Base-by-base conservation (phyloP, 1,140 invertebrate genomes). In the Araneus ventricosus region DNA sequence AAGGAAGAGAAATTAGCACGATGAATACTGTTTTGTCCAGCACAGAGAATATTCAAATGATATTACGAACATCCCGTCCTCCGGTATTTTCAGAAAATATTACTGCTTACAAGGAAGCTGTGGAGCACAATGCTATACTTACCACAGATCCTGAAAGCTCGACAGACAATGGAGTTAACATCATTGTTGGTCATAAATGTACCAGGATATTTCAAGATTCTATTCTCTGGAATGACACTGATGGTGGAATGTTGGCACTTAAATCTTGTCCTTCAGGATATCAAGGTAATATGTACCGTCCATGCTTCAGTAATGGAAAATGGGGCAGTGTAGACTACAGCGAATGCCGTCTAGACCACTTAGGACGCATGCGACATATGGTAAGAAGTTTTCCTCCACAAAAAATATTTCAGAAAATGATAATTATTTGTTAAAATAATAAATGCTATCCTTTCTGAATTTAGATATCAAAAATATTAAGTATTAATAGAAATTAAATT, bases 321-420 rank as follows among this genome's bases (percentile, higher is more conserved):
- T 94, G 94, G 94, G 92, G 88, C 0, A 87, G 84, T 45, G 75
- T 93, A 2, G 94, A 94, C 61, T 90, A 90, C 45, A 94, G 61
- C 24, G 94, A 94, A 37, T 94, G 94, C 61, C 88, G 93, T 41
- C 52, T 94, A 39, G 90, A 90, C 52, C 92, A 90, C 45, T 41
- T 94, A 2, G 82, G 87, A 37, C 84, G 94, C 24, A 89, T 94
- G 59, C 86, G 94, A 37, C 90, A 92, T 41, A 79, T 94, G 93
- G 94, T 94, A 90, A 85, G 94, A 52, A 52, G 10, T 14, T 52
- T 52, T 17, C 10, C 7, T 17, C 17, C 10, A 14, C 17, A 52
- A 52, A 52, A 22, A 8, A 2, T 52, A 52, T 52, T 52, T 52
- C 45, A 52, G 45, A 52, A 1, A 52, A 52, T 52, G 45, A 52